Percentiles rank a stretch among this genome's conserved stretches.
Conservation (phyloP, 2,797 vertebrate genomes). For the Lacerta agilis region DNA sequence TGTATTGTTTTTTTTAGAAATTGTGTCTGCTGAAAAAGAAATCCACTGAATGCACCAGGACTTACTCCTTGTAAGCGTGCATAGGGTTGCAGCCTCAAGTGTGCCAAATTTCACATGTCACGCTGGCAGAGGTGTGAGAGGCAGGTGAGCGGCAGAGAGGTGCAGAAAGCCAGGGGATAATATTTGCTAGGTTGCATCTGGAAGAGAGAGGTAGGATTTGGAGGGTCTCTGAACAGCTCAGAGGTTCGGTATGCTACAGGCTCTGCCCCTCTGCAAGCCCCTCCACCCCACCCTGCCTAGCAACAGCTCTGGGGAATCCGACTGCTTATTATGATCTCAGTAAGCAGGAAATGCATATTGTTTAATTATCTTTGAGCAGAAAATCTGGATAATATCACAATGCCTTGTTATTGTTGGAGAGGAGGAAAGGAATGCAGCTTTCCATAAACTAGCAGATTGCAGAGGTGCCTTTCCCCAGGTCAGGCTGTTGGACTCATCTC, state of each 20-base stretch:
- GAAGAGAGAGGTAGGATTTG: too few relatives aligned
- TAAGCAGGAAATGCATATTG: not conserved
- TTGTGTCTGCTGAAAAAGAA: not conserved
- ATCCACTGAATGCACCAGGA: not conserved
- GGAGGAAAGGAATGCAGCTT: not conserved
- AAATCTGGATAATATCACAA: slow-evolving; percentile 20
- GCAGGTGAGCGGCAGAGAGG: not conserved
- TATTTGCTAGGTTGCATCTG: not conserved
- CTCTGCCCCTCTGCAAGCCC: not conserved
- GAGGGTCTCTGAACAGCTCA: not conserved
- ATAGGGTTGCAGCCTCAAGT: not conserved
- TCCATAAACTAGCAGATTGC: not conserved
- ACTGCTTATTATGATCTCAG: slow-evolving; percentile 1
- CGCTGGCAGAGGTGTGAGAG: not conserved
- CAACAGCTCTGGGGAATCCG: not conserved
- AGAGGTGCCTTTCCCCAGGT: not conserved
- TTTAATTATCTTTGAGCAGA: slow-evolving; percentile 1
- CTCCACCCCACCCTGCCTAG: not conserved
- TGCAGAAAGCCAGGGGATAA: not conserved
- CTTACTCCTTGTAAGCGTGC: not conserved
- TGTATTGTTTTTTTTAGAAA: too few relatives aligned
- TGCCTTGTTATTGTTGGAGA: not conserved
- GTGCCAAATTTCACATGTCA: not conserved
- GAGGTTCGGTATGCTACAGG: not conserved
- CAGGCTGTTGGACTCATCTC: too few relatives aligned